Evolutionary conservation across 2,113 vertebrate species (phyloP).

Genomic region (Mesocricetus auratus): DNA sequence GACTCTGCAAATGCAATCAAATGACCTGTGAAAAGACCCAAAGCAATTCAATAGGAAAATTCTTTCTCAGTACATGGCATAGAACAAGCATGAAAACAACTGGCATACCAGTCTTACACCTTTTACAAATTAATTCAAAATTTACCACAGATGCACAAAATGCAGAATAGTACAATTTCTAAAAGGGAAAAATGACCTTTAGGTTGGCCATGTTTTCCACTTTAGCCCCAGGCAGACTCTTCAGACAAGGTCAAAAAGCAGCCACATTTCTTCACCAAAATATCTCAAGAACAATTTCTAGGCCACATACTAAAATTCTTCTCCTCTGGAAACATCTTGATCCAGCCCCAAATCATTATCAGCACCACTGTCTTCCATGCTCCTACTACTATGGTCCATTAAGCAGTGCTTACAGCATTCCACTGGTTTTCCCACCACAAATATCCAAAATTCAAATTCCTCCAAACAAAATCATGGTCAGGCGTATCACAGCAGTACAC

Average conservation of each 20-base stretch:
- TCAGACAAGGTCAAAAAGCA: not conserved
- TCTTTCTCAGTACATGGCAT: not conserved
- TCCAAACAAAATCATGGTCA: not conserved
- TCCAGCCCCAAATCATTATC: not conserved
- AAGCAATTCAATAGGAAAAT: not conserved
- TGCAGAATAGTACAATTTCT: not conserved
- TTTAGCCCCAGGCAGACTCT: not conserved
- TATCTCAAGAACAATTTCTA: not conserved
- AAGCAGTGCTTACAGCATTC: not conserved
- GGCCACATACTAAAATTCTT: not conserved
- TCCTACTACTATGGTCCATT: not conserved
- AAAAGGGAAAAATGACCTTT: not conserved
- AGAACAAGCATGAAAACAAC: not conserved
- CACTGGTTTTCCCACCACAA: not conserved
- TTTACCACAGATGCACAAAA: not conserved
- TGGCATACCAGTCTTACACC: not conserved
- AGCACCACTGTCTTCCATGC: not conserved
- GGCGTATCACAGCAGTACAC: not conserved
- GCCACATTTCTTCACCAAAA: not conserved
- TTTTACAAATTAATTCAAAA: constrained; percentile 45
- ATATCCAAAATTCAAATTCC: not conserved
- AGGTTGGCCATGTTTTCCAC: not conserved
- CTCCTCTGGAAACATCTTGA: not conserved
- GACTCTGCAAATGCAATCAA: not conserved
- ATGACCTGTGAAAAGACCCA: not conserved